Percentiles rank a stretch among this genome's conserved stretches.
These are phyloP conservation scores for Seriola rivoliana DNA, from an alignment of 2,113 vertebrate genomes.

Conservation along the genomic window DNA sequence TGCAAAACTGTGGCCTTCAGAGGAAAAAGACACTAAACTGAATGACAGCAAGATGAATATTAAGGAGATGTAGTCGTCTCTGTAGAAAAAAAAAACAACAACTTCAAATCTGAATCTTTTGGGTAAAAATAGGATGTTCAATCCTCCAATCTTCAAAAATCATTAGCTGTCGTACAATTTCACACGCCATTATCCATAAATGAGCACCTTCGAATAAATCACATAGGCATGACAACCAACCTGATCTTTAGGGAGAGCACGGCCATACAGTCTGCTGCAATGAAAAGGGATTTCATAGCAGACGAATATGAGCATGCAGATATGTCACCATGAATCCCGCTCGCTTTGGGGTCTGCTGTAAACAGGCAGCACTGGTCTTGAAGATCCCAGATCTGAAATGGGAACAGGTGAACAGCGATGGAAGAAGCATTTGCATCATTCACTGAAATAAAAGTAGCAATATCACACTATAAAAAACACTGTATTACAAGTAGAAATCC, in stretches of 20 bases:
- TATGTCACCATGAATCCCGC: constrained; percentile 72
- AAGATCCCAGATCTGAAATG: constrained; percentile 85
- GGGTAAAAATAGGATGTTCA: neutral
- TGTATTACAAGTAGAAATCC: neutral
- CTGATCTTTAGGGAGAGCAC: constrained; percentile 81
- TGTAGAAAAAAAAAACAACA: neutral
- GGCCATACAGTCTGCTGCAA: constrained; percentile 73
- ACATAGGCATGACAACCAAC: constrained; percentile 62
- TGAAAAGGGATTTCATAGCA: constrained; percentile 73
- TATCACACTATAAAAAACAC: neutral
- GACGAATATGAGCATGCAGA: constrained; percentile 79
- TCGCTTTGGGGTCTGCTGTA: constrained; percentile 79
- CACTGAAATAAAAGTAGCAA: neutral
- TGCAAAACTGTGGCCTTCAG: constrained; percentile 72
- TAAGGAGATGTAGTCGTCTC: neutral
- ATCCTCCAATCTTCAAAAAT: constrained; percentile 34
- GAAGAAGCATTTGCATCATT: neutral
- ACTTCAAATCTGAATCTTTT: constrained; percentile 12
- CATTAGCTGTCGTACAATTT: constrained; percentile 1
- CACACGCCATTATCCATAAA: constrained; percentile 2
- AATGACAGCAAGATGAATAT: constrained; percentile 19
- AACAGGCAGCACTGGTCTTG: constrained; percentile 84
- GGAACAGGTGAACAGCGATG: constrained; percentile 1
- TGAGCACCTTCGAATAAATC: constrained; percentile 25
- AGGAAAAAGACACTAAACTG: constrained; percentile 18